Evolutionary conservation across 2,113 vertebrate genomes (phyloP).

Genomic region (Hypanus sabinus): DNA sequence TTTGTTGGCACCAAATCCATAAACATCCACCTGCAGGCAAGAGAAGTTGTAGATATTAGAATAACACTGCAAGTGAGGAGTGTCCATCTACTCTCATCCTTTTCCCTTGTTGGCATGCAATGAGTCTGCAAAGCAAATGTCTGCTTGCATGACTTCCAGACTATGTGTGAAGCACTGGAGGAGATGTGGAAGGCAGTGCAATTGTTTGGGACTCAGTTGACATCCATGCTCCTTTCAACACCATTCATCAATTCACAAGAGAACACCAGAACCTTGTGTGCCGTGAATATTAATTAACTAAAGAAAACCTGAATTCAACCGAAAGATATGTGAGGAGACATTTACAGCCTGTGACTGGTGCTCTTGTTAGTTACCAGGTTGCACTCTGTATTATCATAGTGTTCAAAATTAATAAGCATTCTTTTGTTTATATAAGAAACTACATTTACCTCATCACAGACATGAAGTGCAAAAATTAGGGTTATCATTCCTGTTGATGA

Average conservation of each 20-base stretch:
- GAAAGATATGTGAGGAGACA: too few relatives aligned
- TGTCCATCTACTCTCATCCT: neutral
- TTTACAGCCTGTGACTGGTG: too few relatives aligned
- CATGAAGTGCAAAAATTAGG: constrained; percentile 75
- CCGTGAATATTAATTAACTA: too few relatives aligned
- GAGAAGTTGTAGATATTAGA: neutral
- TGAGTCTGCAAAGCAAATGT: neutral
- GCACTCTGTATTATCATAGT: too few relatives aligned
- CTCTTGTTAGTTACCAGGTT: too few relatives aligned
- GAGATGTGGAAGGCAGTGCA: too few relatives aligned
- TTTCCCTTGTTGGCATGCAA: neutral
- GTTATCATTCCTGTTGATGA: constrained; percentile 85
- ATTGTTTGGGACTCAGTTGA: neutral
- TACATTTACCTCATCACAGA: constrained; percentile 77
- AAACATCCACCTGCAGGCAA: constrained; percentile 70
- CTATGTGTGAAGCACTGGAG: neutral
- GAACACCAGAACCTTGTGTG: too few relatives aligned
- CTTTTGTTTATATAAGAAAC: neutral
- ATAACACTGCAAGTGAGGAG: neutral
- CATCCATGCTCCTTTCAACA: neutral
- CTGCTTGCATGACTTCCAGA: neutral
- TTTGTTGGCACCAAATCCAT: constrained; percentile 81
- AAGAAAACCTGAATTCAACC: neutral
- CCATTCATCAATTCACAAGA: neutral
- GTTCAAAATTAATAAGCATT: too few relatives aligned